Evolutionary conservation across 35 echinoderm and acorn worm genomes (phyloP).

Genomic region (Apostichopus parvimensis): DNA sequence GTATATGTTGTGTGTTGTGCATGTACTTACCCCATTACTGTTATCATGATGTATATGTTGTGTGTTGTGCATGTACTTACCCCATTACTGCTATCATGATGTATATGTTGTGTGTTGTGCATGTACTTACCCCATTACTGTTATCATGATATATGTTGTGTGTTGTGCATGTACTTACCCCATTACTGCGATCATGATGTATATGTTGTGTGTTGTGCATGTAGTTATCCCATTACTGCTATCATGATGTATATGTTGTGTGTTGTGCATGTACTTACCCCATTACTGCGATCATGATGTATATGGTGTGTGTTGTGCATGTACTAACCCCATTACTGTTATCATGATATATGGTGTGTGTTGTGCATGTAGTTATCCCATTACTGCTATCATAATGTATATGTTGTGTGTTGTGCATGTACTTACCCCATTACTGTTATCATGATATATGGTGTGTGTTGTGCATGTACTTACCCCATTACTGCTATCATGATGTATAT

Average conservation of each 20-base stretch:
- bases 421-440: slow-evolving; percentile 14
- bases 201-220: neutral
- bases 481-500: neutral
- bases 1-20: neutral
- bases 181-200: neutral
- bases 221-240: slow-evolving; percentile 16
- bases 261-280: slow-evolving; percentile 40
- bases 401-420: slow-evolving; percentile 11
- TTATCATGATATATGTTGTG: neutral
- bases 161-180: slow-evolving; percentile 40
- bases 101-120: neutral
- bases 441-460: neutral
- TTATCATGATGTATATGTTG: neutral
- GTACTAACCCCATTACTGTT: slow-evolving; percentile 13
- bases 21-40: slow-evolving; percentile 35
- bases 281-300: neutral
- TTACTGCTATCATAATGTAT: neutral
- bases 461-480: slow-evolving; percentile 34
- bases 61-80: slow-evolving; percentile 28
- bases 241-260: neutral
- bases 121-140: slow-evolving; percentile 30
- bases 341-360: neutral
- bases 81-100: slow-evolving; percentile 6
- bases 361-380: slow-evolving; percentile 38
- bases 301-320: slow-evolving; percentile 5